Percentiles rank a stretch among this genome's conserved stretches.
Conservation (phyloP, 2,797 vertebrate genomes). For the Eulemur mongoz region DNA sequence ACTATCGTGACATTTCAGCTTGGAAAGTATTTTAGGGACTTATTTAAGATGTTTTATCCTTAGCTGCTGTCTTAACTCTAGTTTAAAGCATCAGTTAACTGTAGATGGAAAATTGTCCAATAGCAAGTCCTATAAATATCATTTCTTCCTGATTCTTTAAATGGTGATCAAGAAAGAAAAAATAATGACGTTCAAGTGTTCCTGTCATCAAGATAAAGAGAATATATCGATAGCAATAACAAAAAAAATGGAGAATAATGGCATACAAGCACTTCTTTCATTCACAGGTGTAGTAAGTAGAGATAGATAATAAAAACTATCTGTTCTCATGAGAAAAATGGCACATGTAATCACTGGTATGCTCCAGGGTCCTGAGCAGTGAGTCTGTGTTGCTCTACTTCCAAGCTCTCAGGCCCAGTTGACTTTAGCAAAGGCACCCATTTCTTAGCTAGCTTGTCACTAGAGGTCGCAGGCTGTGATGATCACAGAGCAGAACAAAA, state of each 20-base stretch:
- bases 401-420: not conserved
- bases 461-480: not conserved
- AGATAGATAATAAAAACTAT: not conserved
- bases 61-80: not conserved
- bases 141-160: not conserved
- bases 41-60: not conserved
- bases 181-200: not conserved
- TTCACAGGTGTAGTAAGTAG: not conserved
- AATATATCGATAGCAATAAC: not conserved
- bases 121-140: not conserved
- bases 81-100: not conserved
- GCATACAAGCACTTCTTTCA: not conserved
- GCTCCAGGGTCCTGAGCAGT: not conserved
- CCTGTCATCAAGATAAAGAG: not conserved
- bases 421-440: not conserved
- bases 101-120: not conserved
- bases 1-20: not conserved
- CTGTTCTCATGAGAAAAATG: not conserved
- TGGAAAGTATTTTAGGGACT: not conserved
- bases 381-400: not conserved
- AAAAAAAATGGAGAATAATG: not conserved
- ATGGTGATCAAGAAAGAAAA: constrained; percentile 15
- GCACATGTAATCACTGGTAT: not conserved
- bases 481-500: not conserved
- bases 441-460: not conserved